phyloP scores from a whole-genome alignment of 2,797 vertebrate species.

The Sternotherus odoratus region DNA sequence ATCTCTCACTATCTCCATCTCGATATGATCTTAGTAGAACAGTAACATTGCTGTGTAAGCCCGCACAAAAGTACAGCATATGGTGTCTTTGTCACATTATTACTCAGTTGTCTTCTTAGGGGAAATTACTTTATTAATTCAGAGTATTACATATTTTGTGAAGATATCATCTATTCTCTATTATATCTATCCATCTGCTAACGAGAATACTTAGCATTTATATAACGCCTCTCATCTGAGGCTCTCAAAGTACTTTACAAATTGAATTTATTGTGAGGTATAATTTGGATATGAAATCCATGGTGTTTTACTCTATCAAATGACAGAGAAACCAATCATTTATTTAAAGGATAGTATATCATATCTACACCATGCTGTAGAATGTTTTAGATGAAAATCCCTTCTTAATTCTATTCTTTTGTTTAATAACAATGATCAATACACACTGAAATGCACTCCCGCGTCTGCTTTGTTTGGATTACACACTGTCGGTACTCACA shows the following conservation, averaged over 20 bases:
- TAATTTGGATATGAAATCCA: not conserved
- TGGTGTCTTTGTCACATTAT: not conserved
- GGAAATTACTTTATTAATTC: not conserved
- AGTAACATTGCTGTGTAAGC: not conserved
- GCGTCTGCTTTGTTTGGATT: not conserved
- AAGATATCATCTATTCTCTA: not conserved
- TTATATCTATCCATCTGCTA: not conserved
- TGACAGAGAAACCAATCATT: not conserved
- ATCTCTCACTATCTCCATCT: not conserved
- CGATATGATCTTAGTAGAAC: not conserved
- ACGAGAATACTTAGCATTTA: not conserved
- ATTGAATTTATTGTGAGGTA: not conserved
- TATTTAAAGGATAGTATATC: not conserved
- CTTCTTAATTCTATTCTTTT: not conserved
- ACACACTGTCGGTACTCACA: not conserved
- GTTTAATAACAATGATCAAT: not conserved
- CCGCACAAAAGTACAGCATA: fast-evolving
- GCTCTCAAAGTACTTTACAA: not conserved
- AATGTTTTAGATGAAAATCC: fast-evolving
- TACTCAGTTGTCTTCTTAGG: not conserved
- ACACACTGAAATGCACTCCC: not conserved
- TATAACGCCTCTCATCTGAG: not conserved
- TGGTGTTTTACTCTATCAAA: not conserved
- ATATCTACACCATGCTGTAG: not conserved
- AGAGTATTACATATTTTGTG: not conserved